phyloP scores from a whole-genome alignment of 2,888 invertebrate genomes.

The Rosalia funebris region DNA sequence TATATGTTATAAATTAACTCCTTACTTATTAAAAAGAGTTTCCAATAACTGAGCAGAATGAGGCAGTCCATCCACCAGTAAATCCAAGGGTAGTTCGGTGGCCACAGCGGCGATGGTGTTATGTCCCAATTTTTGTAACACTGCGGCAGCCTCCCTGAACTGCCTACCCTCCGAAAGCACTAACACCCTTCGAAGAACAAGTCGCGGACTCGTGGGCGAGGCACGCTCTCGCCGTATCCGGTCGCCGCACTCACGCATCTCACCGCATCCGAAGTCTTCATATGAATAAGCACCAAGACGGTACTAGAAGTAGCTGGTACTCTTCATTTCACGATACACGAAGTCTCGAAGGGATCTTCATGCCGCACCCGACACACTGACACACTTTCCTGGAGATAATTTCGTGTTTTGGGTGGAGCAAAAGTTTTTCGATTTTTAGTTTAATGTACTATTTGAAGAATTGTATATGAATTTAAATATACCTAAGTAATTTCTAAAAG shows the following conservation, averaged over 20 bases:
- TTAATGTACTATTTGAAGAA: too few relatives aligned
- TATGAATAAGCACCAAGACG: constrained; percentile 45
- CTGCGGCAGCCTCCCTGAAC: constrained; percentile 89
- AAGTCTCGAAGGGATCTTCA: constrained; percentile 19
- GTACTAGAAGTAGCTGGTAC: constrained; percentile 6
- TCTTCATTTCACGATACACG: constrained; percentile 1
- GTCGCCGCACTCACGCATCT: constrained; percentile 78
- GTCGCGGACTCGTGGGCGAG: constrained; percentile 73
- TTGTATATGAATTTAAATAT: too few relatives aligned
- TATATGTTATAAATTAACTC: too few relatives aligned
- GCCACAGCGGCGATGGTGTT: constrained; percentile 82
- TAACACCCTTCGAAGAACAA: constrained; percentile 76
- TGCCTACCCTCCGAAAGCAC: constrained; percentile 88
- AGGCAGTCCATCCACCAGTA: constrained; percentile 89
- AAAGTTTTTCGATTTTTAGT: too few relatives aligned
- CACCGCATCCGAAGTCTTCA: constrained; percentile 48
- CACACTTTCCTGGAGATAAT: constrained; percentile 23
- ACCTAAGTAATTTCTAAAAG: too few relatives aligned
- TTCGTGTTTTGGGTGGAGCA: background rate
- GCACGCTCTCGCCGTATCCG: constrained; percentile 74
- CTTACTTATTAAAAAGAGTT: constrained; percentile 79
- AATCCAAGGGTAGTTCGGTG: constrained; percentile 84
- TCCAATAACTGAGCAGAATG: constrained; percentile 88
- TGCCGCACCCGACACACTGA: constrained; percentile 42
- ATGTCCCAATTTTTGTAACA: constrained; percentile 81